Conservation (phyloP, 2,113 vertebrate species). For the Meleagris gallopavo region DNA sequence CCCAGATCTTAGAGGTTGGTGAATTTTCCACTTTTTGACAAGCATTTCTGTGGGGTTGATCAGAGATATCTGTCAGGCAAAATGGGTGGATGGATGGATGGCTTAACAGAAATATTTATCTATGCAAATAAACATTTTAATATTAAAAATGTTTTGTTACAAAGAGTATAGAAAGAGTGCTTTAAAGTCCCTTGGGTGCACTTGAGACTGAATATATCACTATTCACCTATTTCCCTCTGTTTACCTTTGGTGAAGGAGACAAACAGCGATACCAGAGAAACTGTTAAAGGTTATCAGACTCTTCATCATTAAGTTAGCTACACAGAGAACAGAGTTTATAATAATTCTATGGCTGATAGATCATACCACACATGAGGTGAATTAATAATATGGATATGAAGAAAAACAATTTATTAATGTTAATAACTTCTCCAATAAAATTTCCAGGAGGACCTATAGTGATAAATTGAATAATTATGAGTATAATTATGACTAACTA, state of each 20-base stretch:
- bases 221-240: not conserved
- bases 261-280: not conserved
- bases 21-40: not conserved
- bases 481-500: constrained; percentile 85
- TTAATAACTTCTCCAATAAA: constrained; percentile 84
- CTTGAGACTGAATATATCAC: not conserved
- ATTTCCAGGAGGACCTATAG: constrained; percentile 82
- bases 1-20: not conserved
- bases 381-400: constrained; percentile 80
- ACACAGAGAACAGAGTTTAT: constrained; percentile 20
- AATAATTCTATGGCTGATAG: constrained; percentile 72
- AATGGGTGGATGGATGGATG: not conserved
- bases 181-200: not conserved
- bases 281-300: constrained; percentile 43
- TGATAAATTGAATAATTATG: constrained; percentile 88
- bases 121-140: not conserved
- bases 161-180: not conserved
- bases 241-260: not conserved
- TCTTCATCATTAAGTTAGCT: constrained; percentile 28
- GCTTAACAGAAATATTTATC: not conserved
- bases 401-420: constrained; percentile 88
- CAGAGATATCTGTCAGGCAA: not conserved
- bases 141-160: not conserved
- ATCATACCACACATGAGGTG: constrained; percentile 78
- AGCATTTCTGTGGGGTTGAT: not conserved